These are phyloP conservation scores for Selene dorsalis DNA, from an alignment of 2,797 vertebrate species.

Conservation along the genomic window DNA sequence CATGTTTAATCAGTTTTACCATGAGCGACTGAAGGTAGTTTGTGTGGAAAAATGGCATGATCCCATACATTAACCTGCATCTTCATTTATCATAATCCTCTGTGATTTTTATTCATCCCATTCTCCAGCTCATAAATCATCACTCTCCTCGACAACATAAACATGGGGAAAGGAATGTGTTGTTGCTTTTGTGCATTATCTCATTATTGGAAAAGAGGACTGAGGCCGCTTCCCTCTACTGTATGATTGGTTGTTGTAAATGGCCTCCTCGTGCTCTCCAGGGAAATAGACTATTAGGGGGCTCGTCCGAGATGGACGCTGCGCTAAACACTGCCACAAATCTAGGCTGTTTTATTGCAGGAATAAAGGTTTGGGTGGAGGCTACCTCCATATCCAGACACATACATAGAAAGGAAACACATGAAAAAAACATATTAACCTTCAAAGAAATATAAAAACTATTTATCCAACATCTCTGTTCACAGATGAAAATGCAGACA, in stretches of 20 bases:
- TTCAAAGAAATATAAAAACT: constrained; percentile 14
- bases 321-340: constrained; percentile 61
- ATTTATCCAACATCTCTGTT: constrained; percentile 15
- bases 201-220: constrained; percentile 61
- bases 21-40: constrained; percentile 7
- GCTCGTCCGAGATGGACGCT: constrained; percentile 35
- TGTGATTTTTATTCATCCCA: constrained; percentile 21
- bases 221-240: constrained; percentile 6
- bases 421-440: constrained; percentile 22
- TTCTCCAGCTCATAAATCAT: constrained; percentile 61
- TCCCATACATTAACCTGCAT: constrained; percentile 26
- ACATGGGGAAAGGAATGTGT: constrained; percentile 10
- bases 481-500: constrained; percentile 6
- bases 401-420: neutral
- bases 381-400: constrained; percentile 3
- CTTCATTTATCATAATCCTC: constrained; percentile 53
- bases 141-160: constrained; percentile 31
- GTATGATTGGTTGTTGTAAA: constrained; percentile 60
- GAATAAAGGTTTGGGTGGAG: constrained; percentile 47
- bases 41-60: neutral
- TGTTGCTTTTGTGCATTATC: constrained; percentile 56
- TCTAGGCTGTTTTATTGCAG: constrained; percentile 36
- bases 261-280: constrained; percentile 50
- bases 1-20: constrained; percentile 31
- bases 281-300: constrained; percentile 64